Percentiles rank a stretch among this genome's conserved stretches.
Evolutionary conservation across 1,140 invertebrate genomes (phyloP).

Genomic region (Drosophila simulans): DNA sequence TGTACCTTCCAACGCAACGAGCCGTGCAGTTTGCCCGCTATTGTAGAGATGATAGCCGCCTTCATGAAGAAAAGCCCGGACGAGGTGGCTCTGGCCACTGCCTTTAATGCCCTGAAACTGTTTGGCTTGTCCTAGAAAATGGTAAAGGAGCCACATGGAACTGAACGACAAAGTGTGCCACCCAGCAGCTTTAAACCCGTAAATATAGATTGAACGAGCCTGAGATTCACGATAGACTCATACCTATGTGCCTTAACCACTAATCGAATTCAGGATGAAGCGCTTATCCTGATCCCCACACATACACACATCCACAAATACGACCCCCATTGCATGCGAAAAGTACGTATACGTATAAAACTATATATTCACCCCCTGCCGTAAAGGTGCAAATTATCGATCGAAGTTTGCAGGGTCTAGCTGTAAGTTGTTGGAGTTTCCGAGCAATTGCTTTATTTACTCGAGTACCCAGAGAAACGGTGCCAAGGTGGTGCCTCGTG

Average conservation of each 20-base stretch:
- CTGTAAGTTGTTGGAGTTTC: conserved; percentile 72
- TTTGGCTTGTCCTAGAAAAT: conserved; percentile 92
- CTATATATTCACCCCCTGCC: conserved; percentile 31
- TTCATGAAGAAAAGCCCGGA: conserved; percentile 94
- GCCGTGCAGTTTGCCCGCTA: conserved; percentile 96
- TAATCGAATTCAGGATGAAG: conserved; percentile 73
- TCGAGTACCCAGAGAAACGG: conserved; percentile 28
- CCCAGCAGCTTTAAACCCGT: conserved; percentile 29
- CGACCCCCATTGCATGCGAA: conserved; percentile 66
- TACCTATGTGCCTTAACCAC: conserved; percentile 71
- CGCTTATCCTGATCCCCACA: conserved; percentile 50
- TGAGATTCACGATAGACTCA: conserved; percentile 77
- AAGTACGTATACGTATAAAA: conserved; percentile 48
- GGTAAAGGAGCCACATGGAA: conserved; percentile 6
- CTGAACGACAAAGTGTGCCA: conserved; percentile 57
- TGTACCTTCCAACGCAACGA: conserved; percentile 98
- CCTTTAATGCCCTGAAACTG: conserved; percentile 96
- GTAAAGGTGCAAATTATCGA: conserved; percentile 53
- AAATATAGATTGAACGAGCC: conserved; percentile 55
- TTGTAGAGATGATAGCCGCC: conserved; percentile 96
- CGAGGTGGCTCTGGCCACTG: conserved; percentile 95
- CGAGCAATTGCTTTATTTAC: conserved; percentile 55
- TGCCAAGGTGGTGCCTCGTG: conserved; percentile 72
- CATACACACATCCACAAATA: conserved; percentile 45
- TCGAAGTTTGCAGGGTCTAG: conserved; percentile 61